A percentile compares a stretch with the other conserved stretches of the same genome.
Conservation (phyloP, 2,888 invertebrate genomes). For the Amphipyra berbera region DNA sequence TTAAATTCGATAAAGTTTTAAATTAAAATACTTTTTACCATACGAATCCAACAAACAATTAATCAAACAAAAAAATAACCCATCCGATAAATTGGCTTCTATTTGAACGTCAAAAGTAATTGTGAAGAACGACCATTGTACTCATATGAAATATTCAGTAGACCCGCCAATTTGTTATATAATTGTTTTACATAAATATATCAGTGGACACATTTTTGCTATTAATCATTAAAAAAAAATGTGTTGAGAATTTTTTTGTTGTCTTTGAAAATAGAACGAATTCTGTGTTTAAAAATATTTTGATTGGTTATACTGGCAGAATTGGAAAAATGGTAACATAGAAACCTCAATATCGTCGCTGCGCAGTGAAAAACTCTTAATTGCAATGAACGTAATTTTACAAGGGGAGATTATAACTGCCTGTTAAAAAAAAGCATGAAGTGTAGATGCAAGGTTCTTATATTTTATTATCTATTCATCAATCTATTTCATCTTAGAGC, state of each 20-base stretch:
- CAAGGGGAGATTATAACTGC: too few relatives aligned
- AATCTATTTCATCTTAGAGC: too few relatives aligned
- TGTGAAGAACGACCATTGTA: constrained; percentile 38
- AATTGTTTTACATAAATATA: constrained; percentile 35
- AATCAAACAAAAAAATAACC: constrained; percentile 10
- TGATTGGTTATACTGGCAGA: too few relatives aligned
- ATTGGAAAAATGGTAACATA: too few relatives aligned
- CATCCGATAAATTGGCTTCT: constrained; percentile 23
- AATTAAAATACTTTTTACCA: not conserved
- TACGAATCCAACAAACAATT: not conserved
- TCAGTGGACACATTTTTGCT: constrained; percentile 12
- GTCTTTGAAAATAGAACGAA: constrained; percentile 17
- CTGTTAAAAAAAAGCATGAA: too few relatives aligned
- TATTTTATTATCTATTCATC: too few relatives aligned
- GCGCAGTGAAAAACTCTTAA: too few relatives aligned
- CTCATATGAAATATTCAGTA: constrained; percentile 37
- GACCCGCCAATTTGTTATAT: constrained; percentile 28
- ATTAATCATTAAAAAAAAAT: constrained; percentile 20
- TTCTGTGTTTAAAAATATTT: constrained; percentile 8
- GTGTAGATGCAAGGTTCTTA: too few relatives aligned
- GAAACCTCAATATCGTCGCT: too few relatives aligned
- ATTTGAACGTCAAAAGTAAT: constrained; percentile 35
- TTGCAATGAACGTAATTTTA: too few relatives aligned
- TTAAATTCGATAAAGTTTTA: not conserved
- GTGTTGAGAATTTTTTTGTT: constrained; percentile 16